Percentiles rank a stretch among this genome's conserved stretches.
Evolutionary conservation across 2,113 vertebrate genomes (phyloP).

Genomic region (Chaenogobius annularis): DNA sequence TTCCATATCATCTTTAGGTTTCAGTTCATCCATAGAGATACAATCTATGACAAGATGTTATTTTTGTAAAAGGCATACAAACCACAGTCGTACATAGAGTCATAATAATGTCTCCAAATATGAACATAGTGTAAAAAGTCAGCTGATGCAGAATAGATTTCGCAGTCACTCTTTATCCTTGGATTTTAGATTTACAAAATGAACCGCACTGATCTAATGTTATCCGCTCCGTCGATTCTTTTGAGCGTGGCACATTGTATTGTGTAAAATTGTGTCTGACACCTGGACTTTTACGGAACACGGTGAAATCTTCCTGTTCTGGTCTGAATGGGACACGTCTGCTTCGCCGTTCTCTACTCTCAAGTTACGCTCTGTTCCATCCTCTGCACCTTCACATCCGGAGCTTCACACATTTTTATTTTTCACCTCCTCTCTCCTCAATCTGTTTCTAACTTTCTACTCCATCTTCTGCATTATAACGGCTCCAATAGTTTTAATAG

Average conservation of each 20-base stretch:
- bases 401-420: too few relatives aligned
- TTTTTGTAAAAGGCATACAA: neutral
- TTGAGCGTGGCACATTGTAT: neutral
- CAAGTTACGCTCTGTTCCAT: too few relatives aligned
- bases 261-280: neutral
- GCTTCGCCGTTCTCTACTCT: too few relatives aligned
- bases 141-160: neutral
- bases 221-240: neutral
- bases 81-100: neutral
- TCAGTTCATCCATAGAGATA: too few relatives aligned
- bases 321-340: neutral
- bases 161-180: neutral
- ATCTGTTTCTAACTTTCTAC: constrained; percentile 15
- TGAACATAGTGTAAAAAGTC: neutral
- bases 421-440: too few relatives aligned
- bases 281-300: neutral
- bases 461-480: neutral
- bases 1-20: too few relatives aligned
- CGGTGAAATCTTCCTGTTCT: constrained; percentile 10
- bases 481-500: too few relatives aligned
- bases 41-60: too few relatives aligned
- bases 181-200: neutral
- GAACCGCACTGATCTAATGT: neutral
- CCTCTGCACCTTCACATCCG: too few relatives aligned
- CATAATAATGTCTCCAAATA: neutral